phyloP scores from a whole-genome alignment of 1,140 invertebrate species.

The Caenorhabditis briggsae region DNA sequence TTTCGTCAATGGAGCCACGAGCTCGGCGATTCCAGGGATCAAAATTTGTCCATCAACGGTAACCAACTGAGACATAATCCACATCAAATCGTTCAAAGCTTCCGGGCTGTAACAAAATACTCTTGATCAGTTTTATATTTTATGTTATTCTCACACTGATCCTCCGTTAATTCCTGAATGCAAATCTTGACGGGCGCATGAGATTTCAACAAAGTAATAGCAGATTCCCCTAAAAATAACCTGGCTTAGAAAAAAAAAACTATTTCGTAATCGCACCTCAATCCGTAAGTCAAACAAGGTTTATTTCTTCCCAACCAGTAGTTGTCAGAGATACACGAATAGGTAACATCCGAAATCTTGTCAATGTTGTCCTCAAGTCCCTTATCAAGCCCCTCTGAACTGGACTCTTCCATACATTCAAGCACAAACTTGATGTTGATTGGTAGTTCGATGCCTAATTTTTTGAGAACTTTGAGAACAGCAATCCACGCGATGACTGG shows the following conservation, averaged over 20 bases:
- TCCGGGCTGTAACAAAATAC: slow-evolving; percentile 81
- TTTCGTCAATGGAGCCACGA: slow-evolving; percentile 84
- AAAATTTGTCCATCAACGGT: slow-evolving; percentile 88
- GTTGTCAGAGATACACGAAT: slow-evolving; percentile 97
- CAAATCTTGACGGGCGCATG: slow-evolving; percentile 90
- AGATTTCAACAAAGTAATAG: slow-evolving; percentile 91
- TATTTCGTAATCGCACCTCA: slow-evolving; percentile 80
- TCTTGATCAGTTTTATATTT: neutral
- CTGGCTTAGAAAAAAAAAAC: neutral
- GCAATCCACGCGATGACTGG: slow-evolving; percentile 90
- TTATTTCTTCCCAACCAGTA: slow-evolving; percentile 97
- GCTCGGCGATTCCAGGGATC: slow-evolving; percentile 85
- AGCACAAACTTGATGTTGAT: slow-evolving; percentile 90
- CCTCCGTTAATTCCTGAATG: slow-evolving; percentile 96
- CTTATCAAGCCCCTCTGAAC: slow-evolving; percentile 93
- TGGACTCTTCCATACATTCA: slow-evolving; percentile 98
- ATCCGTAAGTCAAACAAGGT: slow-evolving; percentile 96
- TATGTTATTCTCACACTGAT: slow-evolving; percentile 80
- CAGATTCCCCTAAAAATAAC: slow-evolving; percentile 84
- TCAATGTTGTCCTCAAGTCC: slow-evolving; percentile 85
- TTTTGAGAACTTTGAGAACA: slow-evolving; percentile 90
- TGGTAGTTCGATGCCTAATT: slow-evolving; percentile 84
- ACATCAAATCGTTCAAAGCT: slow-evolving; percentile 90
- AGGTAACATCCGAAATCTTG: slow-evolving; percentile 84
- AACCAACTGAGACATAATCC: slow-evolving; percentile 86